Evolutionary conservation across 1,140 invertebrate species (phyloP), one percentile per base, ranked within the genome.

Genomic region (Scaptomyza montana): DNA sequence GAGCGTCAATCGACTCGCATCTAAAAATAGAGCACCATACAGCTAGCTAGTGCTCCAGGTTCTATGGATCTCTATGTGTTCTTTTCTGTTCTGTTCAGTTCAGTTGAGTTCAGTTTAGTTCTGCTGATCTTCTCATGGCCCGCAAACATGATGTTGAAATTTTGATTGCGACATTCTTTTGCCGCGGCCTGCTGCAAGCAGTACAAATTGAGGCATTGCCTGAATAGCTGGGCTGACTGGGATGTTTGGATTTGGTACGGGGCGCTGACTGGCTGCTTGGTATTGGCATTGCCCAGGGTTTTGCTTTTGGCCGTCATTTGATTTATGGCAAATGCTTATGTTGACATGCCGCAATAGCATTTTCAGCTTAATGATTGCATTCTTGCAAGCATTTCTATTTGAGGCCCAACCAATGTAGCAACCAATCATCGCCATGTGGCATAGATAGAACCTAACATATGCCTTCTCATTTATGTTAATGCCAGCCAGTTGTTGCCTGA

Each of bases 121-220:
- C 47, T 25, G 19, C 19, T 25, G 63, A 51, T 74, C 67, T 67
- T 50, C 65, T 59, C 50, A 28, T 25, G 30, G 41, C 5, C 19
- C 28, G 41, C 49, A 12, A 36, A 82, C 84, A 82, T 55, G 84
- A 87, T 87, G 84, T 87, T 89, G 85, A 87, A 87, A 87, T 89
- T 87, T 89, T 89, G 84, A 87, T 87, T 87, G 84, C 84, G 85
- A 87, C 84, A 87, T 87, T 87, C 79, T 74, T 77, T 56, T 25
- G 78, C 67, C 50, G 57, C 62, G 68, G 74, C 67, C 55, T 21
- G 65, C 39, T 36, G 60, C 39, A 53, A 47, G 54, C 55, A 60
- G 19, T 53, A 89, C 82, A 87, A 87, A 87, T 87, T 87, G 82
- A 79, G 78, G 72, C 57, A 70, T 67, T 61, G 72, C 67, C 46